These are phyloP conservation scores for Aphidoletes aphidimyza DNA, from an alignment of 2,888 invertebrate species.

Conservation along the genomic window DNA sequence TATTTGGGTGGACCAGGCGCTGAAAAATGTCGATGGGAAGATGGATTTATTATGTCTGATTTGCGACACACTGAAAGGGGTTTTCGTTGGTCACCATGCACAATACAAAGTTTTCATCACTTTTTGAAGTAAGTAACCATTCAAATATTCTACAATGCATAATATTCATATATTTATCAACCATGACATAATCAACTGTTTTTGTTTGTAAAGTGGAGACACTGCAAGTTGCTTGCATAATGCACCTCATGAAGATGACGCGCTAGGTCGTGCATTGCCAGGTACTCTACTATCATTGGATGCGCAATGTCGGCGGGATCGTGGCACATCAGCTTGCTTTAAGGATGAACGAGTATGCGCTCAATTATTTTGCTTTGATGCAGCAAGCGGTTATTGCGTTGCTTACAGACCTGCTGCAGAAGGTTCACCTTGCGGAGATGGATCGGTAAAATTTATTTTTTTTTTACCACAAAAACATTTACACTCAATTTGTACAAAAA, in stretches of 20 bases:
- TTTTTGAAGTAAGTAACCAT: slow-evolving; percentile 81
- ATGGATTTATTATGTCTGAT: slow-evolving; percentile 96
- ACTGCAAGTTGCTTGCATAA: slow-evolving; percentile 94
- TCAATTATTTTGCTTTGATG: slow-evolving; percentile 94
- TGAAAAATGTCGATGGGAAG: slow-evolving; percentile 94
- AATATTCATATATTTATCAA: slow-evolving; percentile 30
- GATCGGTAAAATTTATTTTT: slow-evolving; percentile 75
- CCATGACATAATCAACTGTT: neutral
- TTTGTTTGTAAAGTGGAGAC: slow-evolving; percentile 78
- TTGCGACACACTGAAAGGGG: slow-evolving; percentile 93
- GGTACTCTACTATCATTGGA: slow-evolving; percentile 89
- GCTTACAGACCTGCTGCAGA: slow-evolving; percentile 95
- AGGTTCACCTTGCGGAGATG: slow-evolving; percentile 92
- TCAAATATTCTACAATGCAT: neutral
- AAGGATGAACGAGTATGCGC: slow-evolving; percentile 96
- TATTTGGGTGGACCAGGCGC: slow-evolving; percentile 95
- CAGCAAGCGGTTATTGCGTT: slow-evolving; percentile 93
- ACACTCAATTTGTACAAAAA: neutral
- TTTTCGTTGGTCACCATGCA: slow-evolving; percentile 94
- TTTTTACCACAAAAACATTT: slow-evolving; percentile 6
- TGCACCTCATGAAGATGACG: slow-evolving; percentile 92
- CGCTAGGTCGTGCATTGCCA: slow-evolving; percentile 86
- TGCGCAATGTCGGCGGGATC: slow-evolving; percentile 91
- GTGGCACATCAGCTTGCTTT: slow-evolving; percentile 85
- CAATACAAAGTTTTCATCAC: slow-evolving; percentile 92